Evolutionary conservation across 1,140 invertebrate species (phyloP).

Genomic region (Nymphalis io): DNA sequence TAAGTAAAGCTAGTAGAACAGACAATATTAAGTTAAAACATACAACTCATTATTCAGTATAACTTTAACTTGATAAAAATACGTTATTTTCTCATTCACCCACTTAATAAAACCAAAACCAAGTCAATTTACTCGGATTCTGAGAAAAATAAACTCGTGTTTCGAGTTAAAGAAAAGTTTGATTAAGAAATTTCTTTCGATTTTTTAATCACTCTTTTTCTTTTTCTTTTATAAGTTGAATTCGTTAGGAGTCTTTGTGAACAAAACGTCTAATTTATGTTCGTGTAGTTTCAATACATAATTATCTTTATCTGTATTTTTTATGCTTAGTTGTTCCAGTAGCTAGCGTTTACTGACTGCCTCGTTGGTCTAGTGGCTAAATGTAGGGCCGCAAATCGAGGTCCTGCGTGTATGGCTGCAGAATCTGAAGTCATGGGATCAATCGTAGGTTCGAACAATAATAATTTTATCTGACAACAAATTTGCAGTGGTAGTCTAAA

Average conservation of each 20-base stretch:
- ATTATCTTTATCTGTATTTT: neutral
- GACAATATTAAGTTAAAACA: too few species aligned
- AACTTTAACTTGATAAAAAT: neutral
- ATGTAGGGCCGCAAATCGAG: too few species aligned
- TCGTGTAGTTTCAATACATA: neutral
- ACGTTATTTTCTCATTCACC: neutral
- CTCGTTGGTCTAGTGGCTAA: too few species aligned
- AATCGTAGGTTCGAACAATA: too few species aligned
- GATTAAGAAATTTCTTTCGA: constrained; percentile 42
- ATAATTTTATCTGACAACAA: too few species aligned
- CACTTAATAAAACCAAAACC: neutral
- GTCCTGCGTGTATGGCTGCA: too few species aligned
- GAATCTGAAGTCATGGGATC: too few species aligned
- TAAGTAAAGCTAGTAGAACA: too few species aligned
- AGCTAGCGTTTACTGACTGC: too few species aligned
- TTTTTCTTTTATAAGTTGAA: constrained; percentile 22
- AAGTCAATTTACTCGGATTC: constrained; percentile 10
- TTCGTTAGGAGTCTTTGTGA: constrained; percentile 28
- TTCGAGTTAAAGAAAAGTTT: constrained; percentile 40
- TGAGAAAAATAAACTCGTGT: constrained; percentile 24
- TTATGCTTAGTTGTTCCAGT: too few species aligned
- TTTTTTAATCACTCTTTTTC: constrained; percentile 40
- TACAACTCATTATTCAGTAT: too few species aligned
- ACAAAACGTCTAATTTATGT: neutral
- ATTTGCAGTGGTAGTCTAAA: too few species aligned